Conservation (phyloP, 2,888 invertebrate genomes). For the Morpho deidamia region DNA sequence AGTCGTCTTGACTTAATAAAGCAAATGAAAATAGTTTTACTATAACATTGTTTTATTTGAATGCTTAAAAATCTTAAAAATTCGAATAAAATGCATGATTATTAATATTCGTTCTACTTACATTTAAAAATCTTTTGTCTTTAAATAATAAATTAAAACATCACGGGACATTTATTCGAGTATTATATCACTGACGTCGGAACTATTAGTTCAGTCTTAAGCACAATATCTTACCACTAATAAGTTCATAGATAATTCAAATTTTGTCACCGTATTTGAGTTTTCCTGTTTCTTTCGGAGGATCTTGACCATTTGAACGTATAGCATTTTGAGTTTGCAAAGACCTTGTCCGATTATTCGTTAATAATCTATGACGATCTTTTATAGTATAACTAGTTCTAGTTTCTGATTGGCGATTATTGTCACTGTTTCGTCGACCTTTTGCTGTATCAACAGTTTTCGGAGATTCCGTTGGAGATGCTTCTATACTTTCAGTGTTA, state of each 20-base stretch:
- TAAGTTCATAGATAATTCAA: slow-evolving; percentile 38
- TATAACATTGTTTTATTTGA: slow-evolving; percentile 18
- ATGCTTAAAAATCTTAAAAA: slow-evolving; percentile 45
- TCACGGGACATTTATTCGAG: background rate
- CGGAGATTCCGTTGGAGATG: background rate
- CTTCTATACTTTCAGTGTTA: slow-evolving; percentile 10
- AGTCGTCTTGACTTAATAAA: too few relatives aligned
- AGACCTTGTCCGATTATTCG: slow-evolving; percentile 16
- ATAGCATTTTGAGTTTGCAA: slow-evolving; percentile 16
- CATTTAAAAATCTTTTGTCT: slow-evolving; percentile 40
- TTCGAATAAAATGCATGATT: slow-evolving; percentile 67
- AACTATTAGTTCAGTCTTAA: slow-evolving; percentile 29
- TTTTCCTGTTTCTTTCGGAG: slow-evolving; percentile 40
- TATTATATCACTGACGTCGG: slow-evolving; percentile 16
- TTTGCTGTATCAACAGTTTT: slow-evolving; percentile 8
- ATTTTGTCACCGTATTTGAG: slow-evolving; percentile 70
- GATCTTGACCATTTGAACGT: slow-evolving; percentile 26
- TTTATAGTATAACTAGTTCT: slow-evolving; percentile 12
- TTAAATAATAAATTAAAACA: slow-evolving; percentile 30
- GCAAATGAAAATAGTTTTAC: background rate
- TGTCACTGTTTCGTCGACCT: slow-evolving; percentile 11
- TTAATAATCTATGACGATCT: slow-evolving; percentile 15
- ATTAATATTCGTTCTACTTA: slow-evolving; percentile 43
- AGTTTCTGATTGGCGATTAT: slow-evolving; percentile 6
- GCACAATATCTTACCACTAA: slow-evolving; percentile 32